Evolutionary conservation across 2,113 vertebrate genomes (phyloP).

Genomic region (Ageneiosus marmoratus): DNA sequence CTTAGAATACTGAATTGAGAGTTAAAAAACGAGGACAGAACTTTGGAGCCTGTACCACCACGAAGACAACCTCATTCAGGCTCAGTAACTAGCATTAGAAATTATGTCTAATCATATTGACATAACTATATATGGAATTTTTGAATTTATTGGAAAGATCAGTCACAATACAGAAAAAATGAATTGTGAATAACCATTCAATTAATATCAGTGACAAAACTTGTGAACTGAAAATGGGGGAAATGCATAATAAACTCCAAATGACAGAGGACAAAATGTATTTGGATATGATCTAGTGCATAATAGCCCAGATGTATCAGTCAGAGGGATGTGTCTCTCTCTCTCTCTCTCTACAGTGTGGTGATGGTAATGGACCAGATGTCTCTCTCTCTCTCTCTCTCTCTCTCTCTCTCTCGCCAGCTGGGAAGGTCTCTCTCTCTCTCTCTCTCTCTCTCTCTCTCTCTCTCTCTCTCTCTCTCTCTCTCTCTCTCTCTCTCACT

Average conservation of each 20-base stretch:
- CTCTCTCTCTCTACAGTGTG: constrained; percentile 23
- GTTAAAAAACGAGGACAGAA: neutral
- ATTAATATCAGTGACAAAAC: neutral
- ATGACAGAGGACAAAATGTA: constrained; percentile 8
- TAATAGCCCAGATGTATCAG: constrained; percentile 28
- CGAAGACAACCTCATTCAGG: neutral
- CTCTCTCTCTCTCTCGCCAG: constrained; percentile 27
- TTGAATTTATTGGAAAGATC: neutral
- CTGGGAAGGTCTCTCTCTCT: constrained; percentile 23
- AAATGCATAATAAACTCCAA: neutral
- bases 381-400: constrained; percentile 7
- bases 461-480: constrained; percentile 1
- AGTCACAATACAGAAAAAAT: neutral
- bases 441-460: constrained; percentile 16
- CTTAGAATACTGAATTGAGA: constrained; percentile 17
- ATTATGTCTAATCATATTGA: neutral
- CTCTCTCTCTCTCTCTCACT: neutral
- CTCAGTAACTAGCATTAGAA: neutral
- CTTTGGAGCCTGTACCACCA: neutral
- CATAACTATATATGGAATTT: neutral
- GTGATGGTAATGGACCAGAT: constrained; percentile 25
- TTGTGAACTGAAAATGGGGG: neutral
- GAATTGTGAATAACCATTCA: neutral
- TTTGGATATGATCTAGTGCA: constrained; percentile 3
- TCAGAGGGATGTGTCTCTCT: constrained; percentile 22